phyloP scores from a whole-genome alignment of 2,113 vertebrate genomes.

The Lophura nycthemera region DNA sequence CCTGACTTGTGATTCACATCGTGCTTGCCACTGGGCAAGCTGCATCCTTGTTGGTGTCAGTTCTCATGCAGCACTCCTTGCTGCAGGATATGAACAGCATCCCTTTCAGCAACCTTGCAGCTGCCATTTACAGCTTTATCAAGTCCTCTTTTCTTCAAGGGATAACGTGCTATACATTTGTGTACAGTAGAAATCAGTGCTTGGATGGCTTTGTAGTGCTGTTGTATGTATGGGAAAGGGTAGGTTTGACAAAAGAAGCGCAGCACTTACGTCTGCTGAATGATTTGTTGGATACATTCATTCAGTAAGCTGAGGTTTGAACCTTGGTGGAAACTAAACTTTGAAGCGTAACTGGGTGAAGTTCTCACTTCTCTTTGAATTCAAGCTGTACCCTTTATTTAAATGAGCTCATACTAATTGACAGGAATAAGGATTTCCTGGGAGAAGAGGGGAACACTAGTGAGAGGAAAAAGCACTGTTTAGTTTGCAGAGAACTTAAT shows the following conservation, averaged over 20 bases:
- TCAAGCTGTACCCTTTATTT: neutral
- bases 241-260: neutral
- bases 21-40: neutral
- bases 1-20: neutral
- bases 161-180: fast-evolving
- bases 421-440: neutral
- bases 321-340: neutral
- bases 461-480: neutral
- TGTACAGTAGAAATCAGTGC: neutral
- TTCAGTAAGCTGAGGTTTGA: neutral
- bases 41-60: fast-evolving
- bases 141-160: neutral
- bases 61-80: neutral
- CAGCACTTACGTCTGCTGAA: neutral
- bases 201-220: neutral
- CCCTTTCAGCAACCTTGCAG: neutral
- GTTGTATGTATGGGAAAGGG: neutral
- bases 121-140: neutral
- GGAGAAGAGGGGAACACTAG: neutral
- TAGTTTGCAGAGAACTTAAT: neutral
- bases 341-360: neutral
- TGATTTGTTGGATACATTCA: neutral
- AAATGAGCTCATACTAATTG: neutral
- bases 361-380: neutral
- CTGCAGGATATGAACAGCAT: fast-evolving